Conservation (phyloP, 2,113 vertebrate genomes). For the Vulpes lagopus region DNA sequence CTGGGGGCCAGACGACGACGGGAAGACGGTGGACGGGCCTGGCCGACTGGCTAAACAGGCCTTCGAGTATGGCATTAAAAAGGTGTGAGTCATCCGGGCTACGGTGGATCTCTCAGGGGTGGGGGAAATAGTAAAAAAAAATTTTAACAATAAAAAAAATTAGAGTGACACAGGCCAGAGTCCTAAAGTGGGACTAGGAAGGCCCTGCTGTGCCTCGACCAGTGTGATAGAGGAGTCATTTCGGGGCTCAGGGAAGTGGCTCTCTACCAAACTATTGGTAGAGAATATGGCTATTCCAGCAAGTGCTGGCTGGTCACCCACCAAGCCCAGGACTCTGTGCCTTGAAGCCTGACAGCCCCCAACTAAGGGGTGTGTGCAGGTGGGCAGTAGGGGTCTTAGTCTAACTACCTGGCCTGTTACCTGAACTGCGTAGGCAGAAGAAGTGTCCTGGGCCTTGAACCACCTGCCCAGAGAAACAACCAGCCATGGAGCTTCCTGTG, state of each 20-base stretch:
- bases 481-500: background rate
- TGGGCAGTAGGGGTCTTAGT: accelerated
- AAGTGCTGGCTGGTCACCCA: no score
- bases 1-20: constrained; percentile 98
- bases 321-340: background rate
- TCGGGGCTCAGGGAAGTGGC: background rate
- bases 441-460: background rate
- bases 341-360: background rate
- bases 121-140: no score
- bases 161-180: no score
- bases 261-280: no score
- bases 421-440: background rate
- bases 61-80: constrained; percentile 95
- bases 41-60: constrained; percentile 94
- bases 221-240: background rate
- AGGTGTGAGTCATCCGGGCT: constrained; percentile 88
- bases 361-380: background rate
- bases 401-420: background rate
- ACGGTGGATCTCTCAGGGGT: background rate
- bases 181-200: background rate
- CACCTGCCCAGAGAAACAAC: background rate
- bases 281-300: background rate
- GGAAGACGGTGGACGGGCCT: constrained; percentile 96
- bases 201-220: background rate
- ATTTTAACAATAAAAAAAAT: background rate